A percentile compares a stretch with the other conserved stretches of the same genome.
phyloP scores from a whole-genome alignment of 2,888 invertebrate species.

The Trissolcus japonicus region DNA sequence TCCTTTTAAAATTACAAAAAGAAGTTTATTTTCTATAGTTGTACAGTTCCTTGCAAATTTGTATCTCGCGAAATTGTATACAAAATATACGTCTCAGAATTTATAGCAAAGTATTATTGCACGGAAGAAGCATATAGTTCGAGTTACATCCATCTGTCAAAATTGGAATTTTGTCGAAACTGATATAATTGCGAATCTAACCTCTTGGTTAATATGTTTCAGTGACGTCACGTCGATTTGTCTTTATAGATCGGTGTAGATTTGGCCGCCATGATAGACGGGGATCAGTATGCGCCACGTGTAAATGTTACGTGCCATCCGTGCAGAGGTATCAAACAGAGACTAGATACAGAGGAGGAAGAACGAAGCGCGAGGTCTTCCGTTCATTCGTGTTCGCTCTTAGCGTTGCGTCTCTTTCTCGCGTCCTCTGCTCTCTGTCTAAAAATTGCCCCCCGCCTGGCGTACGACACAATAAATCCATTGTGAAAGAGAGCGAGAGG shows the following conservation, averaged over 20 bases:
- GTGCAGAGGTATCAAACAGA: slow-evolving; percentile 45
- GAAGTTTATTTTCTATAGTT: too few relatives aligned
- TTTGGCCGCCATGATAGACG: slow-evolving; percentile 40
- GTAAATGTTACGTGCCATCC: slow-evolving; percentile 44
- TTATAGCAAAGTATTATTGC: not conserved
- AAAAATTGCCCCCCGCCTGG: slow-evolving; percentile 21
- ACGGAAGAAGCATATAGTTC: not conserved
- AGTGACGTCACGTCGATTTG: slow-evolving; percentile 34
- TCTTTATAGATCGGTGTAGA: slow-evolving; percentile 27
- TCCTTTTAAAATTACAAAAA: too few relatives aligned
- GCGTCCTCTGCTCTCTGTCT: slow-evolving; percentile 11
- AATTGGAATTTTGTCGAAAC: not conserved
- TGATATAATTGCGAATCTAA: not conserved
- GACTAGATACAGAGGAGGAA: slow-evolving; percentile 39
- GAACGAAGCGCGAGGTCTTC: slow-evolving; percentile 15
- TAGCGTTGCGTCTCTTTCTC: not conserved
- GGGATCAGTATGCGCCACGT: slow-evolving; percentile 51
- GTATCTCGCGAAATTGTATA: too few relatives aligned
- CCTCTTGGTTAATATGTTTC: slow-evolving; percentile 11
- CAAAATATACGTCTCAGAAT: too few relatives aligned
- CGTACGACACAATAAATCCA: slow-evolving; percentile 48
- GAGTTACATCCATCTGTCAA: not conserved
- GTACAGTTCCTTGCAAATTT: too few relatives aligned
- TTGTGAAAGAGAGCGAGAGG: slow-evolving; percentile 47
- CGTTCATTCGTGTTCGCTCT: slow-evolving; percentile 31